Percentiles rank a stretch among this genome's conserved stretches.
phyloP scores from a whole-genome alignment of 2,113 vertebrate species.

The Mastomys coucha region DNA sequence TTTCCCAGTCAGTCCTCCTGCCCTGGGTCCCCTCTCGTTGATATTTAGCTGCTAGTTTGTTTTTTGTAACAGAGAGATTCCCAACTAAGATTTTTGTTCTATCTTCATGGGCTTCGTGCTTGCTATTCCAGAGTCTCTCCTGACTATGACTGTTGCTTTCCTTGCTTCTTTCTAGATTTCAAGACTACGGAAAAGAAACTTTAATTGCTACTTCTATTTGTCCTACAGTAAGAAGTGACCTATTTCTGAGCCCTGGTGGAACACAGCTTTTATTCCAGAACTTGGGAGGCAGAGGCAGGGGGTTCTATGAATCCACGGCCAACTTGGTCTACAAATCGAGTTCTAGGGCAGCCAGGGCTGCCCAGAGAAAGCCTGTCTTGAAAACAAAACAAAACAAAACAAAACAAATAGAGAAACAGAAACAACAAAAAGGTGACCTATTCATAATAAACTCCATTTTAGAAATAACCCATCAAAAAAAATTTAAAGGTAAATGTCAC shows the following conservation, averaged over 20 bases:
- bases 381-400: not conserved
- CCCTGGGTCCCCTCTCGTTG: not conserved
- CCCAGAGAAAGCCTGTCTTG: not conserved
- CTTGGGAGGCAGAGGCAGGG: not conserved
- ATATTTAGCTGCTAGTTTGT: not conserved
- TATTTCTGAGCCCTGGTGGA: not conserved
- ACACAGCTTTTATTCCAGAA: not conserved
- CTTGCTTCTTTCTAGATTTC: not conserved
- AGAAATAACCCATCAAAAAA: not conserved
- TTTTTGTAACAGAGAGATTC: not conserved
- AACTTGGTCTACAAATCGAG: not conserved
- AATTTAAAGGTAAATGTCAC: not conserved
- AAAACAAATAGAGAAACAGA: not conserved
- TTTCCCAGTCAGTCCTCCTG: not conserved
- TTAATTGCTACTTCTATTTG: not conserved
- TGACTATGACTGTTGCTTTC: not conserved
- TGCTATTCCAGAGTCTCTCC: not conserved
- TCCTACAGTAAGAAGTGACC: not conserved
- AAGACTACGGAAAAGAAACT: not conserved
- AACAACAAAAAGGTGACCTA: not conserved
- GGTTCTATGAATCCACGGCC: not conserved
- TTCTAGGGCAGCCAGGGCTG: not conserved
- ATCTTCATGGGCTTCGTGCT: not conserved
- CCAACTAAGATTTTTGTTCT: not conserved
- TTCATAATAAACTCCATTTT: not conserved